Evolutionary conservation across 2,888 invertebrate genomes (phyloP).

Genomic region (Metopia argyrocephala): DNA sequence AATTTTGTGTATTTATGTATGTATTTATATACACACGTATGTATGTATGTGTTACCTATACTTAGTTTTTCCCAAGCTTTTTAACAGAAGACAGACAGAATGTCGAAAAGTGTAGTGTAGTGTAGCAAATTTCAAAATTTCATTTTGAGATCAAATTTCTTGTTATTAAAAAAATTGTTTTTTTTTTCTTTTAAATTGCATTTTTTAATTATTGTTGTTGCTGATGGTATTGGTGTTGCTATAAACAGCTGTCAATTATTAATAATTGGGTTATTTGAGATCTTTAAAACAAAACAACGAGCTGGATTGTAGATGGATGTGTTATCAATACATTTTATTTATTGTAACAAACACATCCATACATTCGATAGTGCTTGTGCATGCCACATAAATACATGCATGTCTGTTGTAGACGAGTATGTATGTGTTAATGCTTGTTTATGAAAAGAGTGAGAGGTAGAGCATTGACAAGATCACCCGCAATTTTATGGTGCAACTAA

Average conservation of each 20-base stretch:
- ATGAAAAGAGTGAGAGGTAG: background rate
- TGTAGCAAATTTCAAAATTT: background rate
- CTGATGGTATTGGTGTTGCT: background rate
- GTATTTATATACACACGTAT: background rate
- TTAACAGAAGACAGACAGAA: background rate
- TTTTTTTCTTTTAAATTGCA: background rate
- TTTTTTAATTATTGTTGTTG: background rate
- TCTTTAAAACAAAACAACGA: background rate
- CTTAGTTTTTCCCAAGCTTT: background rate
- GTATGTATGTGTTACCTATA: background rate
- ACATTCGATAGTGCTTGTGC: background rate
- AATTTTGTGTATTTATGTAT: background rate
- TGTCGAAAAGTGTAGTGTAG: background rate
- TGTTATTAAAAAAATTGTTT: conserved; percentile 6
- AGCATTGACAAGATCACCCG: conserved; percentile 55
- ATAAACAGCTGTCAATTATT: conserved; percentile 43
- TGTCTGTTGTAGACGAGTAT: background rate
- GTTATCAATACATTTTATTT: conserved; percentile 4
- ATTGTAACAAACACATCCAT: background rate
- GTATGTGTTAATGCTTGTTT: background rate
- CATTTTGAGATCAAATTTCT: conserved; percentile 19
- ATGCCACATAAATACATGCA: too few species aligned
- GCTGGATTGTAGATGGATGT: background rate
- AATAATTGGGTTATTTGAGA: conserved; percentile 60
- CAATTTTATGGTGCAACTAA: conserved; percentile 52